These are phyloP conservation scores for Chaetoderma sp. DNA, from an alignment of 2,888 invertebrate genomes.

Conservation along the genomic window DNA sequence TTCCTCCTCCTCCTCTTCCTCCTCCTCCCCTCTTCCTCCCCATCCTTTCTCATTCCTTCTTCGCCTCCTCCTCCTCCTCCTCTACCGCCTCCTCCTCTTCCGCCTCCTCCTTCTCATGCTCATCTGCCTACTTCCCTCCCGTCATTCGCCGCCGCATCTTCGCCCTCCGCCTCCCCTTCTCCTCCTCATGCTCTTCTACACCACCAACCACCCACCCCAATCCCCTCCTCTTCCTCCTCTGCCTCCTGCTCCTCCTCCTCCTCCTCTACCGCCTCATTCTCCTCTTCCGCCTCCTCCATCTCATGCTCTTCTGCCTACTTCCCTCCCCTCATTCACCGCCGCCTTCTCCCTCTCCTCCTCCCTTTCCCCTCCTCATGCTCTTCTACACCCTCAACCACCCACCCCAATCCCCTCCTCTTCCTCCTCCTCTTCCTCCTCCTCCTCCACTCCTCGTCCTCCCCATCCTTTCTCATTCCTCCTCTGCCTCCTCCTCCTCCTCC, in stretches of 20 bases:
- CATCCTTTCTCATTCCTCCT: neutral
- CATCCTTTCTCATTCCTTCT: too few species aligned
- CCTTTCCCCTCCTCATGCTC: neutral
- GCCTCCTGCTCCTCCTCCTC: neutral
- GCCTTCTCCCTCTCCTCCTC: neutral
- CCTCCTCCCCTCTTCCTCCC: too few species aligned
- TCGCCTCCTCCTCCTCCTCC: too few species aligned
- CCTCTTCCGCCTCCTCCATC: neutral
- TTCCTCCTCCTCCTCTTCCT: too few species aligned
- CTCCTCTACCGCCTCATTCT: neutral
- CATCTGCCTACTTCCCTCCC: too few species aligned
- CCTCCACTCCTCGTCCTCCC: neutral
- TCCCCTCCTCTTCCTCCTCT: neutral
- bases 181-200: neutral
- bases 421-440: neutral
- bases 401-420: neutral
- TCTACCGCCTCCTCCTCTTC: too few species aligned
- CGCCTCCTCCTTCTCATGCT: too few species aligned
- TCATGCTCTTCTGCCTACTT: neutral
- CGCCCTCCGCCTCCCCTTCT: too few species aligned
- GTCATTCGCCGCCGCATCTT: too few species aligned
- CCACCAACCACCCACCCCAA: neutral
- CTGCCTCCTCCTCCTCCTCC: neutral
- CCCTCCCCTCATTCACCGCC: neutral
- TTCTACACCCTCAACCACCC: neutral